Base-by-base conservation (phyloP, 2,797 vertebrate species). In the Falco novaeseelandiae region DNA sequence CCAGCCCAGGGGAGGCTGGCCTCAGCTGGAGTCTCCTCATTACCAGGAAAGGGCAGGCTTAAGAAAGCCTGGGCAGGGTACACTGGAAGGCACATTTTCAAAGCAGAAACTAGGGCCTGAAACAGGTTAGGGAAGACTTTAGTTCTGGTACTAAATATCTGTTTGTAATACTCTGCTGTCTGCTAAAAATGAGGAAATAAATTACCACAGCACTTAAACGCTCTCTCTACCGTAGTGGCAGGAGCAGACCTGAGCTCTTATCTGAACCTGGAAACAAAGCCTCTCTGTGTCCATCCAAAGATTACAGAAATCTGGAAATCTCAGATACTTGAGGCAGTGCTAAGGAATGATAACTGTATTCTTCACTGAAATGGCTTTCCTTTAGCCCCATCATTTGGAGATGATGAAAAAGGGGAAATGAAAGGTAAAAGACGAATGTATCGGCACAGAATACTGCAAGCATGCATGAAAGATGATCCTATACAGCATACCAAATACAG, bases 21-120 rank as follows among this genome's bases (percentile, higher is more conserved):
- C 7, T 49, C 12, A 7, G 14, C 25, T 15, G 5, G 44, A 67
- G 14, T 3, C 1, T 0, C 0, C 7, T 26, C 40, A 26, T 29
- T 1, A 0, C 6, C 21, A 48, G 25, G 12, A 66, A 10, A 17
- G 36, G 48, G 6, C 13, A 57, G n/a, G 44, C 2, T 4, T 51
- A 52, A 61, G 27, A 81, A 73, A 52, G 18, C 13, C 49, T 42
- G 12, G 25, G 15, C 6, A 88, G 25, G 14, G 23, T 32, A 69
- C 8, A 32, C 16, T 25, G 36, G 40, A 86, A 92, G 49, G 27
- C 8, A 42, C 6, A 65, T 52, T 89, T 76, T 82, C 23, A 51
- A 72, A 54, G 15, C 14, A 30, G 34, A 72, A 61, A 74, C 63
- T 9, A 20, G 8, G 26, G 2, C n/a, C 34, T 72, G 65, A 82